Conservation (phyloP, 2,888 invertebrate species). For the Neria commutata region DNA sequence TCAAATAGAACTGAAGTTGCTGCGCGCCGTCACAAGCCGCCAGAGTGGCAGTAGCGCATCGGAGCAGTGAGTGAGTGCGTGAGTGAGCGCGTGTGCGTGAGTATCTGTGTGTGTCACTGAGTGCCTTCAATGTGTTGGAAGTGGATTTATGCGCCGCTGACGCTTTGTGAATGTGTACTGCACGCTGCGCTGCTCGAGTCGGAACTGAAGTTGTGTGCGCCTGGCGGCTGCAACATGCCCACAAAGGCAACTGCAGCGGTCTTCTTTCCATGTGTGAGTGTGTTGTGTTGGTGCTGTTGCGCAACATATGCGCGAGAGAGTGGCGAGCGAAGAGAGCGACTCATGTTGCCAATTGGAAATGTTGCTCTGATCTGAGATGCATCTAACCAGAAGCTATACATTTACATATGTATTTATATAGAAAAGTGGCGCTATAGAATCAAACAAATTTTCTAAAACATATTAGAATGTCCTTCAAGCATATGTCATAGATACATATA, state of each 20-base stretch:
- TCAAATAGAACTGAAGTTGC: neutral
- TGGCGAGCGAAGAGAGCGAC: neutral
- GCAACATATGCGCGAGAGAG: neutral
- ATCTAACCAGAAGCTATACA: too few relatives aligned
- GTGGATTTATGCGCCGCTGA: conserved; percentile 11
- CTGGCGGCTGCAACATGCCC: neutral
- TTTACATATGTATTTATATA: too few relatives aligned
- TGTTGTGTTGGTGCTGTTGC: neutral
- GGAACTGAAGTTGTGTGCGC: conserved; percentile 22
- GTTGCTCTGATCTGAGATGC: too few relatives aligned
- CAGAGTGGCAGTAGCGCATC: neutral
- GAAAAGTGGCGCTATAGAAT: too few relatives aligned
- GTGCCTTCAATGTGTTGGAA: too few relatives aligned
- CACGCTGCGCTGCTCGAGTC: conserved; percentile 28
- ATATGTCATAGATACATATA: too few relatives aligned
- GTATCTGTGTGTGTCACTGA: neutral
- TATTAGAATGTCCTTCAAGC: too few relatives aligned
- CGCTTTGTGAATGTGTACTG: conserved; percentile 27
- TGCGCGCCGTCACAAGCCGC: neutral
- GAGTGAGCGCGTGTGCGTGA: neutral
- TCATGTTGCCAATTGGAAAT: neutral
- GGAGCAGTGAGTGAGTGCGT: neutral
- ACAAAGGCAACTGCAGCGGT: neutral
- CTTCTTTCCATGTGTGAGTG: neutral
- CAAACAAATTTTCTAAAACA: neutral